Evolutionary conservation across 2,797 vertebrate genomes (phyloP).

Genomic region (Pipistrellus pipistrellus): DNA sequence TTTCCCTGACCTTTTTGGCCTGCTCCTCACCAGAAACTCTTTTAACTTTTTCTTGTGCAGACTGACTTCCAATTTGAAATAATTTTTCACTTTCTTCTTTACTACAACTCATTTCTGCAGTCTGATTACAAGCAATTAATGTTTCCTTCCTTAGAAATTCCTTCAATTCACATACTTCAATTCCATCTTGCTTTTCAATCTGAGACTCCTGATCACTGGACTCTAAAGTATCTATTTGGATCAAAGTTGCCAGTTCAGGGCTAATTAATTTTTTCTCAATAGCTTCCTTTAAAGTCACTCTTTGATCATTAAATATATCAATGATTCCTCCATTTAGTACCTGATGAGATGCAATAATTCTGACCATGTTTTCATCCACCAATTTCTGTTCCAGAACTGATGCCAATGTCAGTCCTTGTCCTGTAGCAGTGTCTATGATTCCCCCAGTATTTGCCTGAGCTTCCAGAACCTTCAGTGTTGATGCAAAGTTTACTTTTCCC

Average conservation of each 20-base stretch:
- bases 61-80: conserved; percentile 59
- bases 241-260: conserved; percentile 86
- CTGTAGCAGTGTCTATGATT: conserved; percentile 91
- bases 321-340: conserved; percentile 91
- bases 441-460: conserved; percentile 93
- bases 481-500: conserved; percentile 90
- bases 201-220: fast-evolving
- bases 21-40: conserved; percentile 12
- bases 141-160: conserved; percentile 46
- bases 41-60: conserved; percentile 66
- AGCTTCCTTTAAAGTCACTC: conserved; percentile 89
- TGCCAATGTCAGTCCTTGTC: conserved; percentile 89
- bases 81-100: conserved; percentile 53
- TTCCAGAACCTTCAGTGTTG: conserved; percentile 91
- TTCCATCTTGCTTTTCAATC: conserved; percentile 58
- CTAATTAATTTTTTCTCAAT: conserved; percentile 89
- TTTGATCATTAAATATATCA: conserved; percentile 87
- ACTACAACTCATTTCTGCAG: conserved; percentile 49
- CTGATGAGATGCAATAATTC: conserved; percentile 91
- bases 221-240: conserved; percentile 78
- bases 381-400: conserved; percentile 91
- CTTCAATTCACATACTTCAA: neutral
- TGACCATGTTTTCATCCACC: conserved; percentile 90
- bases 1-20: neutral
- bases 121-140: neutral